Evolutionary conservation across 2,888 invertebrate species (phyloP), one percentile per base, ranked within the genome.

Genomic region (Pollenia labialis): DNA sequence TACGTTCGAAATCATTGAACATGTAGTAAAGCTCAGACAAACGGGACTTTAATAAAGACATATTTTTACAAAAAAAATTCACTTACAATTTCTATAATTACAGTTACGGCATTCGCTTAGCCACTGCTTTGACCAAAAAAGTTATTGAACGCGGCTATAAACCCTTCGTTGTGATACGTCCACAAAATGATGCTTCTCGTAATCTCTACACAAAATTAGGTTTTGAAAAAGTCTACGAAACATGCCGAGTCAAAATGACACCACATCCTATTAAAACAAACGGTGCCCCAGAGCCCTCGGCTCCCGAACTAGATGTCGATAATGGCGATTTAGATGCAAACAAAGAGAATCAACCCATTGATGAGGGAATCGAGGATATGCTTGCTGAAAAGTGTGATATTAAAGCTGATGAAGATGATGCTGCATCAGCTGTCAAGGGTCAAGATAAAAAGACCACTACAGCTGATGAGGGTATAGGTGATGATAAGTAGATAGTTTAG

Each of bases 181-280:
- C 97, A 87, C 97, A 97, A 93, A 97, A 97, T 93, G 97, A 97
- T 93, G 97, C 97, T 88, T 97, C 97, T 89, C 96, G 96, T 91
- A 96, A 96, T 90, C 95, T 97, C 80, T 97, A 97, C 94, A 95
- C 95, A 90, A 97, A 97, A 93, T 95, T 97, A 91, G 97, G 97
- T 91, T 97, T 97, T 94, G 95, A 95, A 92, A 96, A 95, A 93
- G 95, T 96, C 90, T 97, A 96, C 93, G 95, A 96, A 93, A 97
- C 96, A 90, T 96, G 97, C 89, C 95, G 97, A 90, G 97, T 97
- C 92, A 96, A 96, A 89, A 95, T 97, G 92, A 95, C 95, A 92
- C 96, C 96, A 71, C 89, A 89, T 81, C 90, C 90, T 88, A 89
- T 88, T 89, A 88, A 88, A 88, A 89, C 89, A 83, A 89, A 89